Conservation (phyloP, 2,113 vertebrate genomes). For the Ondatra zibethicus region DNA sequence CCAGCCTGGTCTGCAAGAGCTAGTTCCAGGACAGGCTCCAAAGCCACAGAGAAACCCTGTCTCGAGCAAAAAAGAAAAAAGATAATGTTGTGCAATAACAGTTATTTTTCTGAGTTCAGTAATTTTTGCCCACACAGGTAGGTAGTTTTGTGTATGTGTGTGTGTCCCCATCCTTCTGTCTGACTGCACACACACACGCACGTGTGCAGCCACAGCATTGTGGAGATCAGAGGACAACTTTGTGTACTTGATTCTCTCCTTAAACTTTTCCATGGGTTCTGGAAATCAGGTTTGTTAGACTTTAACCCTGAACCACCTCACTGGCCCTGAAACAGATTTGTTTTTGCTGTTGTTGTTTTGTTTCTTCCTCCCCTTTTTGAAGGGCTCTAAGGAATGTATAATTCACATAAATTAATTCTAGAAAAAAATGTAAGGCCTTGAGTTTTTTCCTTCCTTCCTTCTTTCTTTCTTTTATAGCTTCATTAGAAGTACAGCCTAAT, state of each 20-base stretch:
- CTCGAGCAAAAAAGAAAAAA: neutral
- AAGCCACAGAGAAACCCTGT: neutral
- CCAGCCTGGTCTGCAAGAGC: too few relatives aligned
- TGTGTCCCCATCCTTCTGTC: neutral
- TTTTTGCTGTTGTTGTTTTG: too few relatives aligned
- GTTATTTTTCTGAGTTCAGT: constrained; percentile 13
- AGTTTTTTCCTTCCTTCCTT: neutral
- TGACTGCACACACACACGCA: too few relatives aligned
- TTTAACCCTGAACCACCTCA: neutral
- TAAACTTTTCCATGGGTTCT: neutral
- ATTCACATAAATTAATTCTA: neutral
- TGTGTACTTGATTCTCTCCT: neutral
- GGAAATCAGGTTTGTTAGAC: neutral
- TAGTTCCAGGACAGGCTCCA: neutral
- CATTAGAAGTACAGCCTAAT: constrained; percentile 16
- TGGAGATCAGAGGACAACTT: neutral
- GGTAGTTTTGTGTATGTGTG: too few relatives aligned
- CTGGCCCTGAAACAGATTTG: neutral
- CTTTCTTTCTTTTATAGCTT: neutral
- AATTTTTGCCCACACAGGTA: neutral
- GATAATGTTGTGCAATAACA: constrained; percentile 2
- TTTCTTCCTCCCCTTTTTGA: neutral
- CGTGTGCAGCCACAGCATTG: neutral
- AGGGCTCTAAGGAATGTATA: neutral
- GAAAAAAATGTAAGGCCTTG: neutral